A percentile compares a stretch with the other conserved stretches of the same genome.
Conservation (phyloP, 2,797 vertebrate genomes). For the Leptoclinus maculatus region DNA sequence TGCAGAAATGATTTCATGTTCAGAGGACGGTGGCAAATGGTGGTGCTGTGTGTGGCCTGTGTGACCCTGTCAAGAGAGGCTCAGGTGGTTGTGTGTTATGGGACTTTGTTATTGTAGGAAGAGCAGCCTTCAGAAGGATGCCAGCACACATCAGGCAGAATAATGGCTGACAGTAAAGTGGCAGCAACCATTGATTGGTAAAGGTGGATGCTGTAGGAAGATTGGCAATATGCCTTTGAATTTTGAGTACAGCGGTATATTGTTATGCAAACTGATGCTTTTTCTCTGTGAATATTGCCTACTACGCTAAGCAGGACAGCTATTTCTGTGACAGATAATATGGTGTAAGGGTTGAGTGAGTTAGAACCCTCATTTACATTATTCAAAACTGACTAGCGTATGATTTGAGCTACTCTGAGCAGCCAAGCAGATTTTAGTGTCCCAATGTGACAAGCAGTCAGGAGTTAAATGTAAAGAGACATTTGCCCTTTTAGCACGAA, state of each 20-base stretch:
- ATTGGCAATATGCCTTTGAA: not conserved
- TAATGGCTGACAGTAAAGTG: conserved; percentile 27
- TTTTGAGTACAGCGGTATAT: not conserved
- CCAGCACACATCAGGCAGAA: conserved; percentile 27
- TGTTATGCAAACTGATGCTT: not conserved
- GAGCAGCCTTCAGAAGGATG: conserved; percentile 34
- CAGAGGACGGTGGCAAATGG: conserved; percentile 1
- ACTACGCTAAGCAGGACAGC: not conserved
- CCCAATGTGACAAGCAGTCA: not conserved
- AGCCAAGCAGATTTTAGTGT: not conserved
- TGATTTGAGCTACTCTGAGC: conserved; percentile 1
- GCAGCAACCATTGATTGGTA: not conserved
- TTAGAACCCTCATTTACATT: not conserved
- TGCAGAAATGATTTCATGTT: conserved; percentile 23
- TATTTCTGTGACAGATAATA: not conserved
- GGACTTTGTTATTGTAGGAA: conserved; percentile 25
- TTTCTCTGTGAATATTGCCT: not conserved
- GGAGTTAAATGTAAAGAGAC: not conserved
- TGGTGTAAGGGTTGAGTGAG: not conserved
- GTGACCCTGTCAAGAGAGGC: conserved; percentile 42
- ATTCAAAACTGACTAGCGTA: conserved; percentile 8
- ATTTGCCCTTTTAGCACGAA: not conserved
- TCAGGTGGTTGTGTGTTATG: conserved; percentile 47
- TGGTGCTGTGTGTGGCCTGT: conserved; percentile 29
- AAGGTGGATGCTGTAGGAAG: not conserved